These are phyloP conservation scores for Melanotaenia duboulayi DNA, from an alignment of 2,113 vertebrate species.

Conservation along the genomic window DNA sequence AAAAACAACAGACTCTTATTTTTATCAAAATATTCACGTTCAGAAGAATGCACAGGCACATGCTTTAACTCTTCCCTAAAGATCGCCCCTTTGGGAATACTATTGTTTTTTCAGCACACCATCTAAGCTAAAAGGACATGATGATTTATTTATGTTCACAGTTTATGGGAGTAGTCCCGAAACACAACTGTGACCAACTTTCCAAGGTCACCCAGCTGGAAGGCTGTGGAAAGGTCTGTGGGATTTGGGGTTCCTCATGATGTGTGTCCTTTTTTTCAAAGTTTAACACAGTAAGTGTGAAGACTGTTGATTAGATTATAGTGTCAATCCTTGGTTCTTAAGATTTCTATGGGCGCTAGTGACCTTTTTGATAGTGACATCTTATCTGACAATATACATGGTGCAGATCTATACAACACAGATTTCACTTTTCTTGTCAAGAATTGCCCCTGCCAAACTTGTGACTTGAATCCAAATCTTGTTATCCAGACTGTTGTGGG, in stretches of 20 bases:
- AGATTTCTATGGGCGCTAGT: not conserved
- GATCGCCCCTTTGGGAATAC: constrained; percentile 22
- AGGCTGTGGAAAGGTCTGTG: constrained; percentile 24
- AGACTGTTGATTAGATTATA: not conserved
- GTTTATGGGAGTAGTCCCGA: constrained; percentile 15
- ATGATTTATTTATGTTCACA: constrained; percentile 60
- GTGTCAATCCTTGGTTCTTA: not conserved
- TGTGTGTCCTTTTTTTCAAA: not conserved
- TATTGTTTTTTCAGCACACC: constrained; percentile 40
- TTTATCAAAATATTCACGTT: not conserved
- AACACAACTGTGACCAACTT: not conserved
- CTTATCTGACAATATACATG: not conserved
- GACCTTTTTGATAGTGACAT: not conserved
- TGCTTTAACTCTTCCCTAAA: constrained; percentile 27
- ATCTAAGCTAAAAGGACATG: constrained; percentile 29
- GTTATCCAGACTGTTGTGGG: not conserved
- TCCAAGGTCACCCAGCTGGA: constrained; percentile 31
- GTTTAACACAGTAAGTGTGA: not conserved
- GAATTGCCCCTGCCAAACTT: not conserved
- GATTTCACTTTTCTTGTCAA: not conserved
- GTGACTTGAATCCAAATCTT: constrained; percentile 9
- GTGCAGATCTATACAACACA: not conserved
- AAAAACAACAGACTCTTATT: not conserved
- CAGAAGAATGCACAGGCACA: not conserved
- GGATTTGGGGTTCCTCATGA: not conserved